These are phyloP conservation scores for Scylla paramamosain DNA, from an alignment of 1,140 invertebrate species.

Conservation along the genomic window DNA sequence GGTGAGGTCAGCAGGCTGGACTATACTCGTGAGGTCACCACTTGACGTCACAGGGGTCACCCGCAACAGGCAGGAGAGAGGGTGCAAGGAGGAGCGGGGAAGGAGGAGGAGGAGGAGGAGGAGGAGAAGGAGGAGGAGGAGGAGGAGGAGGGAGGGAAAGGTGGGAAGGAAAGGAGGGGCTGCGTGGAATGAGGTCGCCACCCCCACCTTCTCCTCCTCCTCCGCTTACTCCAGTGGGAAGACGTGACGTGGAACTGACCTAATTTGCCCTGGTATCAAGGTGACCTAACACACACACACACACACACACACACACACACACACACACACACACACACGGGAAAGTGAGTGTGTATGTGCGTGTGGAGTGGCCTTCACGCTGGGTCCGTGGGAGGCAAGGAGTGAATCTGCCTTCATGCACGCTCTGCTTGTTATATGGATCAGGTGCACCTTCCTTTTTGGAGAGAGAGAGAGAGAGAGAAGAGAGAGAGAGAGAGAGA, in stretches of 20 bases:
- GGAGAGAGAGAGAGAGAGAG: background rate
- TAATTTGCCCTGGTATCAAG: background rate
- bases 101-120: background rate
- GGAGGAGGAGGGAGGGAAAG: background rate
- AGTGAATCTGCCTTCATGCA: constrained; percentile 24
- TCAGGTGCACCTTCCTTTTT: constrained; percentile 5
- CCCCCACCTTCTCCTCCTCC: background rate
- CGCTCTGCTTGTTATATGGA: background rate
- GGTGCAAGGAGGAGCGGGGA: background rate
- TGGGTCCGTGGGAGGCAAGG: background rate
- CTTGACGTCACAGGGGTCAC: background rate
- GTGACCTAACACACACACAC: constrained; percentile 9
- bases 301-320: background rate
- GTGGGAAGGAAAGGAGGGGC: background rate
- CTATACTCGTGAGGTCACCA: background rate
- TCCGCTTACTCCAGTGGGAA: background rate
- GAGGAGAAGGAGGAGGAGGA: background rate
- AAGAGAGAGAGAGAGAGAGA: constrained; percentile 3
- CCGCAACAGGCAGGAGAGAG: background rate
- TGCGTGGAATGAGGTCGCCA: background rate
- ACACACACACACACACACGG: background rate
- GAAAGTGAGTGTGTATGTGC: constrained; percentile 42
- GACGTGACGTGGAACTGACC: background rate
- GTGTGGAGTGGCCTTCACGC: too few relatives aligned
- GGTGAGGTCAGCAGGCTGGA: constrained; percentile 8